A percentile compares a stretch with the other conserved stretches of the same genome.
These are phyloP conservation scores for Drosophila subsilvestris DNA, from an alignment of 2,888 invertebrate species.

Conservation along the genomic window DNA sequence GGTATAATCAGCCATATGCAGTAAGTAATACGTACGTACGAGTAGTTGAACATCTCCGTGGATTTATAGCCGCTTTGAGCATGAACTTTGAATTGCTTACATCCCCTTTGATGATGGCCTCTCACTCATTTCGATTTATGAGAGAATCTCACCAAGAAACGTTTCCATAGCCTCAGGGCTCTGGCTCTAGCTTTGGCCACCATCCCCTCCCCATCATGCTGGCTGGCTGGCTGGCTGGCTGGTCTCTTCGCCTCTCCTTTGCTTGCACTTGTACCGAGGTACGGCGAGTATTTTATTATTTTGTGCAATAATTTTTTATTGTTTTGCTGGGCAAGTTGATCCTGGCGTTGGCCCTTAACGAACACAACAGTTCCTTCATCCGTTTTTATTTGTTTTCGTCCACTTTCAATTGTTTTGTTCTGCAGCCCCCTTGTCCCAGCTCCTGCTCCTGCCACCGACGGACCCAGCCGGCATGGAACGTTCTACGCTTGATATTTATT, in stretches of 20 bases:
- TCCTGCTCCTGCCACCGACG: constrained; percentile 19
- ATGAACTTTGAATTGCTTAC: constrained; percentile 27
- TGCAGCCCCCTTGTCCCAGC: constrained; percentile 24
- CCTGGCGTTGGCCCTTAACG: constrained; percentile 30
- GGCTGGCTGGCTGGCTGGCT: too few relatives aligned
- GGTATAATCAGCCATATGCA: neutral
- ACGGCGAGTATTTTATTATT: constrained; percentile 46
- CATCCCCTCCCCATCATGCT: too few relatives aligned
- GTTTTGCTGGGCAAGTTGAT: constrained; percentile 39
- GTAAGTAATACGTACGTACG: too few relatives aligned
- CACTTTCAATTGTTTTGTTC: constrained; percentile 46
- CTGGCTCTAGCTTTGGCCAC: too few relatives aligned
- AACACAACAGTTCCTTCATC: constrained; percentile 21
- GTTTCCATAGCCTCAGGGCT: neutral
- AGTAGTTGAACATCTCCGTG: constrained; percentile 17
- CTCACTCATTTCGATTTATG: constrained; percentile 47
- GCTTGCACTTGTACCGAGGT: neutral
- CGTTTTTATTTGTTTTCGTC: constrained; percentile 12
- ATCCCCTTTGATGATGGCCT: constrained; percentile 25
- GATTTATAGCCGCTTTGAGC: constrained; percentile 24
- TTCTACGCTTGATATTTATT: constrained; percentile 66
- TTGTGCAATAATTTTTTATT: constrained; percentile 56
- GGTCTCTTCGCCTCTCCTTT: neutral
- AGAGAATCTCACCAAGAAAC: constrained; percentile 28
- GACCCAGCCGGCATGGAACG: neutral